phyloP scores from a whole-genome alignment of 2,888 invertebrate genomes.

The Drosophila fungiperda region DNA sequence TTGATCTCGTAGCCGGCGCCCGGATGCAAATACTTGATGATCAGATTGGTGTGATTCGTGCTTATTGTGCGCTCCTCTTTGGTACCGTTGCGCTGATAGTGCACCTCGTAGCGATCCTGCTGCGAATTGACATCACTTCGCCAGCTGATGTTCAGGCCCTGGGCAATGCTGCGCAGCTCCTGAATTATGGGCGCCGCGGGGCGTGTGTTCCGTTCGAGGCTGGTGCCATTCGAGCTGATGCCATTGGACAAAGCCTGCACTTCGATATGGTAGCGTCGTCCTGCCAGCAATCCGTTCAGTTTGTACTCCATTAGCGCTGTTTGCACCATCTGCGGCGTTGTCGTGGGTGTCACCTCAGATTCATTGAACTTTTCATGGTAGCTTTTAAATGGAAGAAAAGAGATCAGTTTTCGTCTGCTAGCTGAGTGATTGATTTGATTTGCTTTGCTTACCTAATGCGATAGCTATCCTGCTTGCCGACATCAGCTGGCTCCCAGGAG shows the following conservation, averaged over 20 bases:
- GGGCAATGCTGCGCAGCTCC: constrained; percentile 89
- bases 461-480: constrained; percentile 93
- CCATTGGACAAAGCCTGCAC: constrained; percentile 94
- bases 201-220: constrained; percentile 90
- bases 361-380: constrained; percentile 95
- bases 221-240: constrained; percentile 90
- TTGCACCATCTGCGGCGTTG: constrained; percentile 84
- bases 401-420: background rate
- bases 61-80: constrained; percentile 87
- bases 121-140: constrained; percentile 95
- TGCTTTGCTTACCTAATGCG: constrained; percentile 83
- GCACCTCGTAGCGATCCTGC: constrained; percentile 94
- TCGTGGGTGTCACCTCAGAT: constrained; percentile 88
- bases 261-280: constrained; percentile 94
- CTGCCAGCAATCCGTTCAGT: constrained; percentile 92
- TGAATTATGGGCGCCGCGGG: constrained; percentile 96
- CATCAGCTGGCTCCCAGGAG: constrained; percentile 91
- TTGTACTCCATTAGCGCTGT: constrained; percentile 88
- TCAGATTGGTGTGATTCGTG: constrained; percentile 90
- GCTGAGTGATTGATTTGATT: background rate
- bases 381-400: constrained; percentile 38
- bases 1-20: constrained; percentile 96
- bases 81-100: constrained; percentile 92
- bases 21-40: constrained; percentile 91
- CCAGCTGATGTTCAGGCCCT: constrained; percentile 94